A percentile compares a stretch with the other conserved stretches of the same genome.
These are phyloP conservation scores for Apostichopus japonicus DNA, from an alignment of 35 echinoderm and acorn worm genomes.

Conservation along the genomic window DNA sequence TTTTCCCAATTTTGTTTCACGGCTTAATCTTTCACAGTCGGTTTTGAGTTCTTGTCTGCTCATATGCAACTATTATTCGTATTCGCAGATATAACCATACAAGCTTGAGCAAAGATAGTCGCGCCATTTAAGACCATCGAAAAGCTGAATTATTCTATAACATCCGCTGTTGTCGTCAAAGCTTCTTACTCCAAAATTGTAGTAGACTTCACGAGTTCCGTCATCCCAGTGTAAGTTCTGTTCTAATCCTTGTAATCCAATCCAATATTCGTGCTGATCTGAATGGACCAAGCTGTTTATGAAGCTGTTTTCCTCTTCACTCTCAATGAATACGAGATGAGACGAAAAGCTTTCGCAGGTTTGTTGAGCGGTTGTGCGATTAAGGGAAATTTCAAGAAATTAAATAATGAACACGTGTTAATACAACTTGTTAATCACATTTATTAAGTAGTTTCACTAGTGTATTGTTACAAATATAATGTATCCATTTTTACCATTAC, in stretches of 20 bases:
- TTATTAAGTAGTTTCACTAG: no score
- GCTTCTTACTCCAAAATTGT: background rate
- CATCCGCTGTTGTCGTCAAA: background rate
- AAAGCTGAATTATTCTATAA: background rate
- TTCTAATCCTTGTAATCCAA: background rate
- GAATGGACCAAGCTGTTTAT: background rate
- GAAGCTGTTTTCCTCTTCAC: background rate
- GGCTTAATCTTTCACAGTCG: no score
- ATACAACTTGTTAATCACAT: no score
- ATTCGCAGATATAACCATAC: background rate
- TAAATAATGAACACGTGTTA: no score
- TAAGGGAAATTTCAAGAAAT: background rate
- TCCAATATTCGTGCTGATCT: background rate
- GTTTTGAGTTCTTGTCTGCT: no score
- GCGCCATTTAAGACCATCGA: background rate
- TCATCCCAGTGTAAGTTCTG: background rate
- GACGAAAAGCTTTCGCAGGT: background rate
- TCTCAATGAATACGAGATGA: background rate
- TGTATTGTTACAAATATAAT: no score
- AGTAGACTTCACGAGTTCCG: background rate
- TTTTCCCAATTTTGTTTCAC: no score
- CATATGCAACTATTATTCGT: background rate
- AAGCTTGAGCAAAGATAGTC: background rate
- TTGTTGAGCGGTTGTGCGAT: background rate
- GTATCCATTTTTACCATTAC: no score